Conservation (phyloP, 2,113 vertebrate genomes). For the Thinocorus orbignyianus region DNA sequence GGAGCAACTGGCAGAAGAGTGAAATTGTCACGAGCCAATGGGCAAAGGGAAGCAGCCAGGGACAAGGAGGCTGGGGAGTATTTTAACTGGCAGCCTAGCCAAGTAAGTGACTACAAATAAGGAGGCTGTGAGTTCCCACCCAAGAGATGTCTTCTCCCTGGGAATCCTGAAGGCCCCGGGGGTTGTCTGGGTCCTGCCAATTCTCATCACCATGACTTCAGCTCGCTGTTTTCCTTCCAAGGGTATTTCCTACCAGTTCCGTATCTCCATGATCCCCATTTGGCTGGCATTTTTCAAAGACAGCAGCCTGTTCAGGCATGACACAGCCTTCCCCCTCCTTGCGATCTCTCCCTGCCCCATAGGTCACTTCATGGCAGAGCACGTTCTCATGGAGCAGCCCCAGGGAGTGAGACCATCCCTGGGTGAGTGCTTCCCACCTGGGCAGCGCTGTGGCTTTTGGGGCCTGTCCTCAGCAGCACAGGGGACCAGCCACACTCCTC, state of each 20-base stretch:
- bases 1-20: not conserved
- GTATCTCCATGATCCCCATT: rapidly evolving
- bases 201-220: not conserved
- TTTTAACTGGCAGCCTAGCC: not conserved
- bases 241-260: not conserved
- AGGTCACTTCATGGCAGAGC: not conserved
- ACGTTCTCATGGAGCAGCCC: not conserved
- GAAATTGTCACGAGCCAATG: not conserved
- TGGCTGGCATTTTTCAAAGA: not conserved
- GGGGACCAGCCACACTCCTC: not conserved
- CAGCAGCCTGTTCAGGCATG: not conserved
- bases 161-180: not conserved
- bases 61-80: not conserved
- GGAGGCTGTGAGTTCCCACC: not conserved
- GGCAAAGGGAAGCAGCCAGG: not conserved
- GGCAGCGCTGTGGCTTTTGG: no score
- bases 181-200: not conserved
- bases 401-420: rapidly evolving
- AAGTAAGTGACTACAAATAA: not conserved
- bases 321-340: not conserved
- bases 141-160: not conserved
- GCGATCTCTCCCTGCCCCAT: not conserved
- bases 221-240: not conserved
- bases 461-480: not conserved
- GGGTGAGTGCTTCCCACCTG: not conserved